Evolutionary conservation across 37 sponge, comb jelly and placozoan genomes (phyloP).

Genomic region (Haliclona indistincta): DNA sequence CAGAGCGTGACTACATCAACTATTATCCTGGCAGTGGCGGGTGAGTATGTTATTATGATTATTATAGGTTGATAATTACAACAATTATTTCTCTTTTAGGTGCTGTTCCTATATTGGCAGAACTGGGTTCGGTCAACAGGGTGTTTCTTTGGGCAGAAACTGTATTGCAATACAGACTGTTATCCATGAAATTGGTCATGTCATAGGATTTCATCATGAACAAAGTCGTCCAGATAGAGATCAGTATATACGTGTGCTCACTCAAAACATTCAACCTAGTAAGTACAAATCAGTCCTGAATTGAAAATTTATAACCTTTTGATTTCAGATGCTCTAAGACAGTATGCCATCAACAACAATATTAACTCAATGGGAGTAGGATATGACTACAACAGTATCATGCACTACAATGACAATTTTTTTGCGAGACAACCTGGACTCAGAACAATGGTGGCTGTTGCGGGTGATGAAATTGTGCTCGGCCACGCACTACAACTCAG

Average conservation of each 20-base stretch:
- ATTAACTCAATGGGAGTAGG: slow-evolving; percentile 65
- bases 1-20: slow-evolving; percentile 30
- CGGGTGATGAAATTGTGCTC: slow-evolving; percentile 46
- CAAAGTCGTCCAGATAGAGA: slow-evolving; percentile 66
- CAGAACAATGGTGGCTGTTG: slow-evolving; percentile 28
- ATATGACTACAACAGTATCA: slow-evolving; percentile 85
- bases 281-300: neutral
- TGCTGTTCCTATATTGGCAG: slow-evolving; percentile 55
- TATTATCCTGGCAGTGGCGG: slow-evolving; percentile 58
- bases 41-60: neutral
- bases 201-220: slow-evolving; percentile 70
- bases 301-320: neutral
- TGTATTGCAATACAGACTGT: slow-evolving; percentile 33
- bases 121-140: slow-evolving; percentile 10
- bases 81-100: neutral
- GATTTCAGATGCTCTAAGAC: neutral
- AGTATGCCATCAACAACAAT: too few species aligned
- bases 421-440: slow-evolving; percentile 7
- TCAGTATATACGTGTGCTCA: slow-evolving; percentile 25
- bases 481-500: slow-evolving; percentile 58
- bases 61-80: neutral
- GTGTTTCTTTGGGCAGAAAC: slow-evolving; percentile 13
- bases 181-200: slow-evolving; percentile 73
- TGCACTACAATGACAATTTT: slow-evolving; percentile 64
- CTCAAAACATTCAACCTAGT: slow-evolving; percentile 28